Percentiles rank a stretch among this genome's conserved stretches.
phyloP scores from a whole-genome alignment of 2,797 vertebrate genomes.

The Myripristis jacobus region DNA sequence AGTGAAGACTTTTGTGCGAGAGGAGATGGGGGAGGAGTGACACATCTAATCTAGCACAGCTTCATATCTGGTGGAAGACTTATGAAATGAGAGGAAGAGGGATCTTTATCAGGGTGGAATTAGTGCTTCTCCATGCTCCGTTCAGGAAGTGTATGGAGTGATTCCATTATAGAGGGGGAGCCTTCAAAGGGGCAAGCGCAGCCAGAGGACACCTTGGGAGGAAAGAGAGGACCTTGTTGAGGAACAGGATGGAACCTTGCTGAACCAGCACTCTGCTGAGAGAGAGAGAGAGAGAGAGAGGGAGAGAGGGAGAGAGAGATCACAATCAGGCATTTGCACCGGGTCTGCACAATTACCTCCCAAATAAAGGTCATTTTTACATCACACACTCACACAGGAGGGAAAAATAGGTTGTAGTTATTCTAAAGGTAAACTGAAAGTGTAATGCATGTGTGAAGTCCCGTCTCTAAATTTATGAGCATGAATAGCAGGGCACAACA shows the following conservation, averaged over 20 bases:
- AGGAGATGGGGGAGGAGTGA: constrained; percentile 78
- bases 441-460: constrained; percentile 37
- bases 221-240: constrained; percentile 91
- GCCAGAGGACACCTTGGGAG: constrained; percentile 98
- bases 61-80: constrained; percentile 93
- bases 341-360: constrained; percentile 89
- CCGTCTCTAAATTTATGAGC: constrained; percentile 36
- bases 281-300: constrained; percentile 22
- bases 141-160: constrained; percentile 94
- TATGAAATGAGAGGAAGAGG: constrained; percentile 96
- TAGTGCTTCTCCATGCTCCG: constrained; percentile 86
- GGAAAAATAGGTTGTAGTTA: constrained; percentile 56
- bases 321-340: constrained; percentile 94
- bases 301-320: constrained; percentile 69
- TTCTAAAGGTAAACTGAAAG: constrained; percentile 68
- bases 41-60: constrained; percentile 95
- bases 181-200: constrained; percentile 90
- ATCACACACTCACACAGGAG: constrained; percentile 61
- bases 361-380: constrained; percentile 95
- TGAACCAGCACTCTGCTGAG: constrained; percentile 93
- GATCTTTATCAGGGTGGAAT: constrained; percentile 98
- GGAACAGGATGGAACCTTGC: constrained; percentile 93
- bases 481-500: background rate
- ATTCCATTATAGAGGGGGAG: constrained; percentile 91
- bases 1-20: constrained; percentile 75